phyloP scores from a whole-genome alignment of 1,140 invertebrate genomes.

The Drosophila kohkoa region DNA sequence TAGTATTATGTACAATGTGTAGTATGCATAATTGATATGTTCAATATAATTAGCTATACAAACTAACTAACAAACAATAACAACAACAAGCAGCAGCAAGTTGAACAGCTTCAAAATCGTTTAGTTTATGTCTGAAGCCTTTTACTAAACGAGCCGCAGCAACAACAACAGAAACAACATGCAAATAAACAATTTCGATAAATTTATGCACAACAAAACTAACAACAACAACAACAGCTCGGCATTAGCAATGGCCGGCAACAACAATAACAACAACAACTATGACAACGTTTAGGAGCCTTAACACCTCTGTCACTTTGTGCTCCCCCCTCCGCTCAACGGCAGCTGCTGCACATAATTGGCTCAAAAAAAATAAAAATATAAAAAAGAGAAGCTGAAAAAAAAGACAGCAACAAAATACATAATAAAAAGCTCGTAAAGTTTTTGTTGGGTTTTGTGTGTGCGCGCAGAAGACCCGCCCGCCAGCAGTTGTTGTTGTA shows the following conservation, averaged over 20 bases:
- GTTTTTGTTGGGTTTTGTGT: conserved; percentile 56
- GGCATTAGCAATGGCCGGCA: conserved; percentile 1
- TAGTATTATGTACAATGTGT: not conserved
- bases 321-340: conserved; percentile 32
- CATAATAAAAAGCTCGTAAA: conserved; percentile 65
- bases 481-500: conserved; percentile 62
- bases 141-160: conserved; percentile 51
- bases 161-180: conserved; percentile 17
- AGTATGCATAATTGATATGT: conserved; percentile 50
- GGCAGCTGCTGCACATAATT: conserved; percentile 82
- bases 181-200: conserved; percentile 59
- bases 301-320: conserved; percentile 48
- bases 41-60: conserved; percentile 58
- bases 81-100: conserved; percentile 13
- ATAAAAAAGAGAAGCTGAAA: conserved; percentile 45
- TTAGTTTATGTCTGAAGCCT: conserved; percentile 59
- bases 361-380: conserved; percentile 56
- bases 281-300: conserved; percentile 56
- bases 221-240: conserved; percentile 9
- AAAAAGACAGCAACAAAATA: conserved; percentile 55
- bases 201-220: conserved; percentile 57
- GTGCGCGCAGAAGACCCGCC: conserved; percentile 77
- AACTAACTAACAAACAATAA: conserved; percentile 21
- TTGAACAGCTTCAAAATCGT: conserved; percentile 46
- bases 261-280: conserved; percentile 24